These are phyloP conservation scores for Drosophila maculinotata DNA, from an alignment of 2,888 invertebrate species.

Conservation along the genomic window DNA sequence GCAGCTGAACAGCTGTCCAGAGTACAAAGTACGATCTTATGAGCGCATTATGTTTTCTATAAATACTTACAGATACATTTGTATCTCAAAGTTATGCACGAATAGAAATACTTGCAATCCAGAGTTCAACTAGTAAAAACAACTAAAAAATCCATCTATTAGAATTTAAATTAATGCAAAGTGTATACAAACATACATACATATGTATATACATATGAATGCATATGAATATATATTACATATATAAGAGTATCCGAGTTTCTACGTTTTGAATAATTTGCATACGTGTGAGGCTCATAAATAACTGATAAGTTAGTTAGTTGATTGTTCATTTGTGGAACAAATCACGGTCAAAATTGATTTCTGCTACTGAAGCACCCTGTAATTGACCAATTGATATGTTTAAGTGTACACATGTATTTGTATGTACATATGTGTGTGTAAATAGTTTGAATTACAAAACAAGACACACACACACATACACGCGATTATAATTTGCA, in stretches of 20 bases:
- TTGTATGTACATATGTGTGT: background rate
- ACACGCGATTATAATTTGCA: slow-evolving; percentile 38
- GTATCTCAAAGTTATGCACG: background rate
- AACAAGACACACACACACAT: slow-evolving; percentile 14
- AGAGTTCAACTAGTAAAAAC: slow-evolving; percentile 1
- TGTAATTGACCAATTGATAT: slow-evolving; percentile 36
- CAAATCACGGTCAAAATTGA: slow-evolving; percentile 54
- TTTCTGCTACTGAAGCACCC: slow-evolving; percentile 25
- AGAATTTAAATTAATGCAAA: too few relatives aligned
- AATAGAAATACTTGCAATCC: background rate
- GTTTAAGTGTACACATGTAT: slow-evolving; percentile 10
- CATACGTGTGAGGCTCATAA: slow-evolving; percentile 33
- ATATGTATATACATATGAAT: background rate
- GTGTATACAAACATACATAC: background rate
- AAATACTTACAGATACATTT: background rate
- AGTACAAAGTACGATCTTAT: slow-evolving; percentile 61
- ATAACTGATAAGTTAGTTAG: slow-evolving; percentile 47
- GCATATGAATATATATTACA: background rate
- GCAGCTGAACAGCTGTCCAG: slow-evolving; percentile 15
- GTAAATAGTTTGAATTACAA: slow-evolving; percentile 49
- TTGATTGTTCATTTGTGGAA: slow-evolving; percentile 8
- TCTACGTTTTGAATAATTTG: slow-evolving; percentile 1
- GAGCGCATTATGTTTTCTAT: slow-evolving; percentile 10
- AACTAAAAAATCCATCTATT: too few relatives aligned
- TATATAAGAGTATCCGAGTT: background rate